Evolutionary conservation across 2,113 vertebrate genomes (phyloP).

Genomic region (Passer montanus): DNA sequence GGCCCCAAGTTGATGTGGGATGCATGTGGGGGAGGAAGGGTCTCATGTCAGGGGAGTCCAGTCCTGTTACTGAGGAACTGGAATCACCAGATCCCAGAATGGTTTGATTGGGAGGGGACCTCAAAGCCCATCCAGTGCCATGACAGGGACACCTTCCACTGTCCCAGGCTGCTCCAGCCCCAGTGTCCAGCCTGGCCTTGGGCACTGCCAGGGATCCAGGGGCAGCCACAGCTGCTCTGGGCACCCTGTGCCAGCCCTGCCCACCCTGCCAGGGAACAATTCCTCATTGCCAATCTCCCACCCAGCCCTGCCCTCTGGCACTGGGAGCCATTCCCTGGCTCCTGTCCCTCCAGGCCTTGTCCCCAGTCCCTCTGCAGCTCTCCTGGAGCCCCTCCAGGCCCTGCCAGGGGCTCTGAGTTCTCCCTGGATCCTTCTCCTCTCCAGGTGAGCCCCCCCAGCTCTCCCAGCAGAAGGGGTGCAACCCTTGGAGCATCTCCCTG

Average conservation of each 20-base stretch:
- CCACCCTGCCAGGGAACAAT: background rate
- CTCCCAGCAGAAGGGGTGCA: background rate
- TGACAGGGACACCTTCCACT: background rate
- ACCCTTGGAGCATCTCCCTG: fast-evolving
- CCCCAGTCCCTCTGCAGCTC: background rate
- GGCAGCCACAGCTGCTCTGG: background rate
- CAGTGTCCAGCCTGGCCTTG: background rate
- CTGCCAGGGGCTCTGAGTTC: background rate
- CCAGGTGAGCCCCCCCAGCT: background rate
- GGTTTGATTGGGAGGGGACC: background rate
- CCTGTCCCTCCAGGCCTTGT: background rate
- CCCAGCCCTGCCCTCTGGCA: background rate
- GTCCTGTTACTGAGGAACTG: background rate
- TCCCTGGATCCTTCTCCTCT: background rate
- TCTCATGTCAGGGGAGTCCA: background rate
- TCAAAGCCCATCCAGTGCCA: fast-evolving
- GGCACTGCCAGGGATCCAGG: background rate
- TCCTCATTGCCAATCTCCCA: background rate
- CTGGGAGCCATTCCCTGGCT: background rate
- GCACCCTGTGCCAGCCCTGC: background rate
- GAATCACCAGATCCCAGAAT: background rate
- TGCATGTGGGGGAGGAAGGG: fast-evolving
- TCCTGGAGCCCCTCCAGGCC: background rate
- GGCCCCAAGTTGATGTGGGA: background rate
- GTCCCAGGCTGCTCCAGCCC: background rate